Conservation (phyloP, 2,888 invertebrate genomes). For the Galerucella nymphaeae region DNA sequence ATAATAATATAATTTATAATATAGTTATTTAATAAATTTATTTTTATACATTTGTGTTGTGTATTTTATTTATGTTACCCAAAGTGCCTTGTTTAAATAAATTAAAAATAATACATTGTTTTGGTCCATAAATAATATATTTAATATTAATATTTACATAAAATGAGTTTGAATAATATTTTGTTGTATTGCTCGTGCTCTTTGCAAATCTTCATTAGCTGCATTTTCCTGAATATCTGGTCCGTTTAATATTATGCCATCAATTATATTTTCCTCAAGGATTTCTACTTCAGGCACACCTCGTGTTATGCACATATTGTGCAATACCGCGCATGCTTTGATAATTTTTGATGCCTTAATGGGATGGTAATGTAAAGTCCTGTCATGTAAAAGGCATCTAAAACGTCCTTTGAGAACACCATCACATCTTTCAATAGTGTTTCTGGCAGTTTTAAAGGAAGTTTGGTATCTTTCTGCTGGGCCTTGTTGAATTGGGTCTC, state of each 20-base stretch:
- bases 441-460: not conserved
- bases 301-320: not conserved
- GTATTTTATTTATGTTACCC: too few species aligned
- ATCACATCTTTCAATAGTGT: not conserved
- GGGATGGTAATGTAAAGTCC: slow-evolving; percentile 1
- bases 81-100: too few species aligned
- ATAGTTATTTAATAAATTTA: too few species aligned
- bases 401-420: slow-evolving; percentile 4
- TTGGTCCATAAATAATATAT: too few species aligned
- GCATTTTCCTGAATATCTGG: not conserved
- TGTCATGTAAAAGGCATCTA: slow-evolving; percentile 4
- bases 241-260: not conserved
- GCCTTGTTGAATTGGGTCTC: not conserved
- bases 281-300: not conserved
- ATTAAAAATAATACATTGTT: too few species aligned
- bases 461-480: slow-evolving; percentile 1
- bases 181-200: not conserved
- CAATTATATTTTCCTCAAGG: not conserved
- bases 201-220: not conserved
- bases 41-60: too few species aligned
- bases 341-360: not conserved
- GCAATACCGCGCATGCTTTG: not conserved
- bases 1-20: too few species aligned
- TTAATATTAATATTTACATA: not conserved
- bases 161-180: slow-evolving; percentile 2